Conservation (phyloP, 1,140 invertebrate species). For the Nephotettix cincticeps region DNA sequence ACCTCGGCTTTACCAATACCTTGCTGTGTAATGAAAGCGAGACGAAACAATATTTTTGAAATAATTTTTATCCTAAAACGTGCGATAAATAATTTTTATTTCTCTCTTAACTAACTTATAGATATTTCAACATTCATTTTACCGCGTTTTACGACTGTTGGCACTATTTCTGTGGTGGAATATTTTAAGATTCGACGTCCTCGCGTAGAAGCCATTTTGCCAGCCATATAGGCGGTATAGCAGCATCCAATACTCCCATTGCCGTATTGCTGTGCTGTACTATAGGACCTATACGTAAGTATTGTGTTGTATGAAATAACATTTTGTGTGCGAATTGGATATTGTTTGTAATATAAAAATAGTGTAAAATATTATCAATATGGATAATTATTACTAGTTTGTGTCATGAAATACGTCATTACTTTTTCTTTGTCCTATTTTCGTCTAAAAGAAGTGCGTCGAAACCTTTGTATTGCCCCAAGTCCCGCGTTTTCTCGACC, state of each 20-base stretch:
- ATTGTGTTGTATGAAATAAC: background rate
- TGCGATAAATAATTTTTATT: no score
- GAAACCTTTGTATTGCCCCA: background rate
- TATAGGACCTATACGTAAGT: no score
- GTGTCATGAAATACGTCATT: conserved; percentile 32
- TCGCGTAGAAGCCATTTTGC: conserved; percentile 19
- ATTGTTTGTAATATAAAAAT: no score
- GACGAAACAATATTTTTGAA: background rate
- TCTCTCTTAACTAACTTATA: no score
- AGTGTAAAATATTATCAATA: no score
- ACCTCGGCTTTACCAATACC: background rate
- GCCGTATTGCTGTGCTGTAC: no score
- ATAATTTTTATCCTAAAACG: no score
- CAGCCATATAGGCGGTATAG: background rate
- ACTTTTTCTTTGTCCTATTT: conserved; percentile 33
- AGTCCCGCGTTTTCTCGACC: conserved; percentile 15
- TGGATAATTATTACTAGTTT: conserved; percentile 29
- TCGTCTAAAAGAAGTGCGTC: conserved; percentile 10
- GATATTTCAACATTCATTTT: no score
- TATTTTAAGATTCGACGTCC: no score
- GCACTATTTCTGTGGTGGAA: no score
- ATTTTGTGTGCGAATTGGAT: background rate
- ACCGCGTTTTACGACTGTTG: no score
- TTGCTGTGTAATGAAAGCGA: background rate
- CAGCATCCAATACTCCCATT: no score